Percentiles rank a stretch among this genome's conserved stretches.
Evolutionary conservation across 2,888 invertebrate genomes (phyloP).

Genomic region (Quadroppia sp.): DNA sequence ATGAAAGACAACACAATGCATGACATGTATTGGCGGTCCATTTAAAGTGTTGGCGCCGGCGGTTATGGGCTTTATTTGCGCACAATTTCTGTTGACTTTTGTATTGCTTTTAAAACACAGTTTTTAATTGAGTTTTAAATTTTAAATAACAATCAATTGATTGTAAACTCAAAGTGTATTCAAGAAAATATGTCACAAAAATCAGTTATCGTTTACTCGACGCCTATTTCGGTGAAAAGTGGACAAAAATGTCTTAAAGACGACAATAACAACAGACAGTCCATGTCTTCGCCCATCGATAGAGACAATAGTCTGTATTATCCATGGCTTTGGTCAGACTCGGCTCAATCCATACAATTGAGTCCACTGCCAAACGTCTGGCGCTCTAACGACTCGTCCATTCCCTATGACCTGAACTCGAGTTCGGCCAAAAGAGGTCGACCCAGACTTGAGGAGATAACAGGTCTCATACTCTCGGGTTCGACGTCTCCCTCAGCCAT

Average conservation of each 20-base stretch:
- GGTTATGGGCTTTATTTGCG: conserved; percentile 8
- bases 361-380: conserved; percentile 2
- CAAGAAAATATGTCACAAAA: conserved; percentile 25
- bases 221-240: not conserved
- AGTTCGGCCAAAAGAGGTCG: conserved; percentile 58
- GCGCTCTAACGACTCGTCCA: not conserved
- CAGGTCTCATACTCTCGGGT: conserved; percentile 65
- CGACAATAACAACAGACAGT: conserved; percentile 5
- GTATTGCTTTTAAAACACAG: not conserved
- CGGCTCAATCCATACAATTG: conserved; percentile 29
- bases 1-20: no score
- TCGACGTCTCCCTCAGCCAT: conserved; percentile 65
- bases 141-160: not conserved
- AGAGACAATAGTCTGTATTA: conserved; percentile 29
- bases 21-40: no score
- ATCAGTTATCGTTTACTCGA: conserved; percentile 24
- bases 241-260: not conserved
- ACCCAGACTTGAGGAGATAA: conserved; percentile 67
- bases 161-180: no score
- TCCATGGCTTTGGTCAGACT: conserved; percentile 36
- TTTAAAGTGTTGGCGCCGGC: not conserved
- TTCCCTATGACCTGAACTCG: not conserved
- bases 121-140: conserved; percentile 23
- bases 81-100: not conserved
- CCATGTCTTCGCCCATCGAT: not conserved